Evolutionary conservation across 2,113 vertebrate species (phyloP), one percentile per base, ranked within the genome.

Genomic region (Dolichotis patagonum): DNA sequence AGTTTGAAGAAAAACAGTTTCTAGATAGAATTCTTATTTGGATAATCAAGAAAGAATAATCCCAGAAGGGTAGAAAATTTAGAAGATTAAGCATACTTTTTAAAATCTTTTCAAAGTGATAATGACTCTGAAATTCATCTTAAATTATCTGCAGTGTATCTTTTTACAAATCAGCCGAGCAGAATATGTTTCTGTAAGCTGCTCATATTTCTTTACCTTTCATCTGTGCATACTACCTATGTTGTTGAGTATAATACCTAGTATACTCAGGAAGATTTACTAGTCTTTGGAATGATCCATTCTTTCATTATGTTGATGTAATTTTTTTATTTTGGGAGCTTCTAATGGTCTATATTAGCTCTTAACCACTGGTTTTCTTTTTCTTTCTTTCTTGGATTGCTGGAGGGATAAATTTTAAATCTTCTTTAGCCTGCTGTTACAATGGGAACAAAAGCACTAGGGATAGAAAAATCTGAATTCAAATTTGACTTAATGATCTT

Each of bases 161-260:
- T 88, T 95, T 96, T 38, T 90, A 26, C 60, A 87, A 92, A 62
- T 69, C 17, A 91, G 35, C 22, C 60, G 22, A 86, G 84, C 28
- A 84, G 85, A 95, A 96, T 85, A n/a, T 30, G 10, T 92, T 87
- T 95, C 28, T 58, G 26, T 88, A 84, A 77, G 62, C 56, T 94
- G 2, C 60, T 92, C 32, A 78, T 84, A 78, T 41, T 88, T 94
- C 69, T 62, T 84, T 87, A 77, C 1, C 17, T 95, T 83, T 84
- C 73, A 90, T 28, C 88, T 93, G 46, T 49, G 78, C 9, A 60
- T 60, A 49, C 67, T 93, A 19, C 81, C 56, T 35, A 65, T 41
- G 30, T 65, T 88, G 17, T 35, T 96, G 56, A 54, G 77, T 85
- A 85, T 62, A 88, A 62, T 56, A 86, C 3, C 71, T 63, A 56